Base-by-base conservation (phyloP, 2,888 invertebrate species). In the Anarsia innoxiella region DNA sequence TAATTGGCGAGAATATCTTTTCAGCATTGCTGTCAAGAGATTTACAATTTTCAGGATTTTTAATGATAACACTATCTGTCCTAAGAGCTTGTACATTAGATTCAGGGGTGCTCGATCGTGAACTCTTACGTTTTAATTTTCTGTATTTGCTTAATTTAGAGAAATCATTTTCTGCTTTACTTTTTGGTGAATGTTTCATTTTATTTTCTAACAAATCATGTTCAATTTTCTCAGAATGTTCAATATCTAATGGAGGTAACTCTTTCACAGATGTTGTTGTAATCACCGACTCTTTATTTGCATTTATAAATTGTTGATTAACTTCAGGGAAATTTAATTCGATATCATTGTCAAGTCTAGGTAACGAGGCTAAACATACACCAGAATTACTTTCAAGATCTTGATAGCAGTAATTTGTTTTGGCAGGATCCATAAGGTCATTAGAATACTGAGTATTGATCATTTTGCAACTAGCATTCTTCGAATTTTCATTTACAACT, bases 241-340 rank as follows among this genome's bases (percentile, higher is more conserved):
- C 61, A 31, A 57, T 39, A 38, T 63, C 60, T 39, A 69, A 43
- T 2, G 53, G 30, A 12, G 66, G 58, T 36, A 69, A 56, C 48
- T 70, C 66, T 42, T 55, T 52, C 11, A 15, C 11, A 6, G 46
- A 19, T 19, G 51, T 35, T 19, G 56, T 39, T 39, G 46, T 41
- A 32, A 54, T 44, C 6, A 55, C 51, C 23, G 64, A 45, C 16
- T 73, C 77, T 33, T 77, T 80, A 55, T 82, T 83, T 28, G 77
- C 83, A 64, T 82, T 75, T 28, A 84, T 79, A 49, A 84, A 84
- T 48, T 84, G 84, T 60, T 84, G 83, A 49, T 84, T 84, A 8
- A 84, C 82, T 73, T 84, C 84, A 28, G 83, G 76, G 47, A 84
- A 83, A 53, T 68, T 79, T 32, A 84, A 65, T 53, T 84, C 84